Conservation (phyloP, 2,113 vertebrate genomes). For the Phalacrocorax brasilianus region DNA sequence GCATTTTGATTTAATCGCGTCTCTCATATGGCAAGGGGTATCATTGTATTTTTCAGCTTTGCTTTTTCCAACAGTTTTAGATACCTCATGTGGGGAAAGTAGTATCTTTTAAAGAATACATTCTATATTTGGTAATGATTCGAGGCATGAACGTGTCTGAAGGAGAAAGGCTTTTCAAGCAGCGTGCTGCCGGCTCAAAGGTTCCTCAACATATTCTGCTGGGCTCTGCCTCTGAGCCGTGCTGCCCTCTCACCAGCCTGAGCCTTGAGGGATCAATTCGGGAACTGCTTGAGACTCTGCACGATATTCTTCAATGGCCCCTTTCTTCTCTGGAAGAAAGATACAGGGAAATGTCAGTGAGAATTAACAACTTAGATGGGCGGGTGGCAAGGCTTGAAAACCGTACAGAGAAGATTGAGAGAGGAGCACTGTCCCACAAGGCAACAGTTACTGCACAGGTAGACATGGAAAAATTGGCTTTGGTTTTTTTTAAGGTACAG, state of each 20-base stretch:
- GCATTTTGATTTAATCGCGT: background rate
- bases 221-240: background rate
- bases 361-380: constrained; percentile 23
- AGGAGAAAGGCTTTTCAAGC: constrained; percentile 52
- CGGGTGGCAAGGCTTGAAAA: background rate
- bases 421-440: background rate
- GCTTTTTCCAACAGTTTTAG: constrained; percentile 27
- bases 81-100: constrained; percentile 8
- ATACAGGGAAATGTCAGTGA: constrained; percentile 1
- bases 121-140: constrained; percentile 55
- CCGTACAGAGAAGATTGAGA: background rate
- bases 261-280: constrained; percentile 5
- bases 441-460: background rate
- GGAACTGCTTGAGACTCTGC: constrained; percentile 35
- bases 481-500: background rate
- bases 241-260: constrained; percentile 38
- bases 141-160: background rate
- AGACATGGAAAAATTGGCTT: background rate
- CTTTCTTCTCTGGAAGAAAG: constrained; percentile 36
- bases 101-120: constrained; percentile 27
- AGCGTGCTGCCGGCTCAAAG: constrained; percentile 39
- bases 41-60: background rate
- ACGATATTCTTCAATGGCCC: background rate
- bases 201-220: constrained; percentile 18
- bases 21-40: background rate